These are phyloP conservation scores for Arion vulgaris DNA, from an alignment of 1,140 invertebrate genomes.

Conservation along the genomic window DNA sequence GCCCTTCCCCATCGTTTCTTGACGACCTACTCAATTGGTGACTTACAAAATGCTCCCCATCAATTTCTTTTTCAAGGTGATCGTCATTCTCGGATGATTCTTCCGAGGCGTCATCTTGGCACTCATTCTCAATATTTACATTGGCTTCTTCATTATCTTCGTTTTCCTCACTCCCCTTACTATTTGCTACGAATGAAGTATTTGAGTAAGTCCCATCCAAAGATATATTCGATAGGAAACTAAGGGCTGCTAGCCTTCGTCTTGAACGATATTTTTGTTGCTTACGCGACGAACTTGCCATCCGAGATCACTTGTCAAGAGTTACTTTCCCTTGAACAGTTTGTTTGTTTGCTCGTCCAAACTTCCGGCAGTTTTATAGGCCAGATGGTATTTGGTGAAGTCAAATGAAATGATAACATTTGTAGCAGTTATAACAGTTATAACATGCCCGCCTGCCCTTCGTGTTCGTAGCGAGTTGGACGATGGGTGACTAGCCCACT, in stretches of 20 bases:
- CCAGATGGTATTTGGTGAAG: too few relatives aligned
- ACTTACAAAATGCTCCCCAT: not conserved
- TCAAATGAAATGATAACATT: too few relatives aligned
- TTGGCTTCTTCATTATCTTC: not conserved
- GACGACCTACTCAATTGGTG: not conserved
- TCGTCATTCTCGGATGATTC: not conserved
- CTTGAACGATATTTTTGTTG: constrained; percentile 32
- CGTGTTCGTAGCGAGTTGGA: too few relatives aligned
- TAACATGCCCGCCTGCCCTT: too few relatives aligned
- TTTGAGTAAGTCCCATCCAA: constrained; percentile 25
- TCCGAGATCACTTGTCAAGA: not conserved
- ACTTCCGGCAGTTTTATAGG: too few relatives aligned
- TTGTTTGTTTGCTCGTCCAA: not conserved
- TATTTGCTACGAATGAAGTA: not conserved
- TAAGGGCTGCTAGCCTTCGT: constrained; percentile 31
- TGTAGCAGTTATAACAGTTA: too few relatives aligned
- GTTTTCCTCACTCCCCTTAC: not conserved
- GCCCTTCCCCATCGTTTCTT: constrained; percentile 15
- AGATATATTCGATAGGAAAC: constrained; percentile 29
- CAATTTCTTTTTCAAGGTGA: not conserved
- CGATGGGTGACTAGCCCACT: too few relatives aligned
- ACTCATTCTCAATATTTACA: not conserved
- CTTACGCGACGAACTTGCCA: constrained; percentile 19
- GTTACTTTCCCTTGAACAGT: not conserved
- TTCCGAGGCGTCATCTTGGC: not conserved